Evolutionary conservation across 2,888 invertebrate genomes (phyloP).

Genomic region (Apodemia zela): DNA sequence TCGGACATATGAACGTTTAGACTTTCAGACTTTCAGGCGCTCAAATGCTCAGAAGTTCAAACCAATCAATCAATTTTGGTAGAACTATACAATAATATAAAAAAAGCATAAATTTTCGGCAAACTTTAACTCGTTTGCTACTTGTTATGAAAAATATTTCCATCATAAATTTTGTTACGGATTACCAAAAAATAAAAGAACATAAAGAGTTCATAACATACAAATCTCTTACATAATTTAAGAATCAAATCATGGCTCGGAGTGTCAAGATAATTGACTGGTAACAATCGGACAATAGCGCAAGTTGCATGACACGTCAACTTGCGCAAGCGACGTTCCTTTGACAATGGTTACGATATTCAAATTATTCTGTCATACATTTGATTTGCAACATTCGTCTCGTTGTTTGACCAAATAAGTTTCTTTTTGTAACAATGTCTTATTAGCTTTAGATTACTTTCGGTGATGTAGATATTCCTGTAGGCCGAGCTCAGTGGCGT

Average conservation of each 20-base stretch:
- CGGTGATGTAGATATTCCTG: background rate
- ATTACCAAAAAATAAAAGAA: background rate
- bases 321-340: conserved; percentile 35
- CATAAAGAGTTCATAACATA: background rate
- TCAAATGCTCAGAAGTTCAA: too few species aligned
- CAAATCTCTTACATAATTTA: conserved; percentile 9
- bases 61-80: too few species aligned
- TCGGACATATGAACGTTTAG: too few species aligned
- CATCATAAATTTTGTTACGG: background rate
- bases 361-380: conserved; percentile 33
- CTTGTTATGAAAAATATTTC: background rate
- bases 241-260: conserved; percentile 19
- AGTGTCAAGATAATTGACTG: conserved; percentile 23
- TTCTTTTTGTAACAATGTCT: background rate
- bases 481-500: too few species aligned
- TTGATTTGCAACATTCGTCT: conserved; percentile 30
- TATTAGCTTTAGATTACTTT: background rate
- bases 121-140: too few species aligned
- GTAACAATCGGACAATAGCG: conserved; percentile 27
- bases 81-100: too few species aligned
- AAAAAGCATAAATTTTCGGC: too few species aligned
- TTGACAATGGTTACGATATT: conserved; percentile 38
- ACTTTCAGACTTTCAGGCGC: too few species aligned
- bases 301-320: conserved; percentile 27
- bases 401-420: conserved; percentile 20